Percentiles rank a stretch among this genome's conserved stretches.
phyloP scores from a whole-genome alignment of 2,888 invertebrate species.

The Zootermopsis nevadensis region DNA sequence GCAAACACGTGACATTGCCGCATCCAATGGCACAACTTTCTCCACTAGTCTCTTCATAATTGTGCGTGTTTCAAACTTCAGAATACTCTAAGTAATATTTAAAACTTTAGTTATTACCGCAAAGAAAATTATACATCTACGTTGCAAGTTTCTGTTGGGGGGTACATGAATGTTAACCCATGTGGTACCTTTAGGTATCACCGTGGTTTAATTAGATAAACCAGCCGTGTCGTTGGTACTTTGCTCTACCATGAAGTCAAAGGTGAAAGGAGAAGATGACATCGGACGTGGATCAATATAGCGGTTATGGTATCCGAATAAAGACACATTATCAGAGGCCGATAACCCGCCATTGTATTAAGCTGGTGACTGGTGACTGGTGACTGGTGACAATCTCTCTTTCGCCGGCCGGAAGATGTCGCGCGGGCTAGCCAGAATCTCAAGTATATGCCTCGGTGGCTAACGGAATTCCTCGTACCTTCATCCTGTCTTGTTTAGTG shows the following conservation, averaged over 20 bases:
- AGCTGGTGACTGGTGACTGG: not conserved
- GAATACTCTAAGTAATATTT: too few species aligned
- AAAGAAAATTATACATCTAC: too few species aligned
- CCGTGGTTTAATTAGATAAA: too few species aligned
- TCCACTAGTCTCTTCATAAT: too few species aligned
- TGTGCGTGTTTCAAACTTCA: too few species aligned
- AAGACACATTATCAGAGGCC: constrained; percentile 20
- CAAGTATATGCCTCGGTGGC: not conserved
- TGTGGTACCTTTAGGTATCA: too few species aligned
- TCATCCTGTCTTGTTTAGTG: not conserved
- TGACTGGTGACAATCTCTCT: not conserved
- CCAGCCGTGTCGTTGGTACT: too few species aligned
- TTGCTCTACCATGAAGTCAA: not conserved
- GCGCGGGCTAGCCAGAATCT: not conserved
- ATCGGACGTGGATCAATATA: not conserved
- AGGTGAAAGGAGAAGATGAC: not conserved
- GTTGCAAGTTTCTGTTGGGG: too few species aligned
- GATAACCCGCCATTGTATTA: constrained; percentile 26
- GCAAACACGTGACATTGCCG: too few species aligned
- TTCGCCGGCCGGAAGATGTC: constrained; percentile 17
- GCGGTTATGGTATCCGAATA: not conserved
- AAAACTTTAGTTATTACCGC: too few species aligned
- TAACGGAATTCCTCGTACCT: not conserved
- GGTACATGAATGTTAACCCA: too few species aligned
- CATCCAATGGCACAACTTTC: too few species aligned